Base-by-base conservation (phyloP, 2,113 vertebrate species). In the Nanorana parkeri region DNA sequence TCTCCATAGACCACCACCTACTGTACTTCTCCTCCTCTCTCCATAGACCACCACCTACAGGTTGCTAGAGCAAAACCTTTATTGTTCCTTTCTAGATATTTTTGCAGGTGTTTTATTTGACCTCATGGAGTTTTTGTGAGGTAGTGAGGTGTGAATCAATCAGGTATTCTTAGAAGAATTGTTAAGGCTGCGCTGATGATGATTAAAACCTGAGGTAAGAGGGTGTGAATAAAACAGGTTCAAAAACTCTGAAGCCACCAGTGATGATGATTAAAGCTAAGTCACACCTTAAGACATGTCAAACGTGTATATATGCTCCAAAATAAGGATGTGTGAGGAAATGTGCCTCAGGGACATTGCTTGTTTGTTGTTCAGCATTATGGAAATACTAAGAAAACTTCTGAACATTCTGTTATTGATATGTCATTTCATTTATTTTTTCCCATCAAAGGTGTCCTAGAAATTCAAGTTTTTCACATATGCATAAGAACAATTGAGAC, bases 401-500 rank as follows among this genome's bases (percentile, higher is more conserved):
- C n/a, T 6, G n/a, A 21, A 36, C 47, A 78, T 78, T 78, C 19
- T 78, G 26, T 56, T 68, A 66, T 36, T 21, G 17, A 60, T 74
- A 29, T 74, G 71, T 73, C 69, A 29, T 73, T 21, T n/a, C 20
- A 17, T 52, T 15, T 15, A 52, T 17, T 24, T 71, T 52, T 26
- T 24, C 28, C 11, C 15, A 71, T 47, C 8, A 47, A 1, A 11
- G 41, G 41, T 47, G 41, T 47, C 41, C 13, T 8, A 47, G 11
- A 13, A 47, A 47, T 47, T 47, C 8, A 47, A 47, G 13, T 47
- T 8, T 47, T 13, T 47, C 11, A 47, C 41, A 47, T 36, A 36
- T 6, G 6, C 13, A 13, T 47, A 47, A 41, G 41, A 10, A 41
- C 41, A 41, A 41, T 10, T 6, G 41, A 41, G 6, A 41, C 41